Base-by-base conservation (phyloP, 2,113 vertebrate genomes). In the Oncorhynchus gorbuscha region DNA sequence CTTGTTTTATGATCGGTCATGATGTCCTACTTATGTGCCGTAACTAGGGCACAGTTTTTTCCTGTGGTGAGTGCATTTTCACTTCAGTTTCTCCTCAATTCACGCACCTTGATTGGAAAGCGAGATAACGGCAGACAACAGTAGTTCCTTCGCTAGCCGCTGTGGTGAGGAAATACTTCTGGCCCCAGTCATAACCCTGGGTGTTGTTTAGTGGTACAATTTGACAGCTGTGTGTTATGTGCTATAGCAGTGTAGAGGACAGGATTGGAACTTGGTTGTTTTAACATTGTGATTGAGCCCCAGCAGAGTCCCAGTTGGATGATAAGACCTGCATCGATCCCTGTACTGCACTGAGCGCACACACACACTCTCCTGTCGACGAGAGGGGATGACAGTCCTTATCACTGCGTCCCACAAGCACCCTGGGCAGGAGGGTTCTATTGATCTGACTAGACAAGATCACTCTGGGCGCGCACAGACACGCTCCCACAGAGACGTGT, bases 311-410 rank as follows among this genome's bases (percentile, higher is more conserved):
- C 88, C 83, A 70, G 75, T 84, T 89, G 89, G 87, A 87, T 86
- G 89, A 92, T 92, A 89, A 89, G 83, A 85, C 79, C 76, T 1
- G 73, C 85, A 92, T 90, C 83, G 89, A 92, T 91, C 88, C 68
- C 79, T 82, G 73, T 72, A 72, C 67, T 69, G 61, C 81, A 80
- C 64, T 1, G 26, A 49, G 13, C 59, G 18, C 72, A 75, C 79
- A 35, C 35, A 35, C 35, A 35, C 81, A 59, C 80, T 68, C 30
- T 26, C 14, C 86, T 24, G 67, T 69, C 16, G 4, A 18, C 28
- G 35, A 30, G 67, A 39, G 30, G 86, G 82, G 76, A 84, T 79
- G 76, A 70, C 76, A 86, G 83, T 89, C 79, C 88, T 92, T 90
- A 91, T 91, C 89, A 58, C 88, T 81, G 82, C 83, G 80, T 87